These are phyloP conservation scores for Reticulitermes lucifugus DNA, from an alignment of 2,888 invertebrate species.

Conservation along the genomic window DNA sequence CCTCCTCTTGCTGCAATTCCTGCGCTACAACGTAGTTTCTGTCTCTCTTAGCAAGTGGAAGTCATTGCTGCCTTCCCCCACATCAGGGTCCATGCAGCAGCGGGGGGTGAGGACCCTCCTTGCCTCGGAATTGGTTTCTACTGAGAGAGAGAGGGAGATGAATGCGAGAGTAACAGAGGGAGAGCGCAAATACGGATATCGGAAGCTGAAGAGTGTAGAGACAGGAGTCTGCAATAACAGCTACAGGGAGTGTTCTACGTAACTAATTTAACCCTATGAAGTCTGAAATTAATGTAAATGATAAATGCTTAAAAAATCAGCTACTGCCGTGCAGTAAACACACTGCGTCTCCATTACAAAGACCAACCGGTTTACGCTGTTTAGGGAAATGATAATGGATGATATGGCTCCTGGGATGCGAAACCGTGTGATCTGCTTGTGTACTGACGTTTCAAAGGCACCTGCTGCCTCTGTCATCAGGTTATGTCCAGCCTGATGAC, in stretches of 20 bases:
- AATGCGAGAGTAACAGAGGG: constrained; percentile 22
- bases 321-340: too few relatives aligned
- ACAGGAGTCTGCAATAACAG: background rate
- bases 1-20: constrained; percentile 11
- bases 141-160: constrained; percentile 21
- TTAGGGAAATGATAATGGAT: too few relatives aligned
- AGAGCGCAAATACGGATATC: constrained; percentile 15
- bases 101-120: background rate
- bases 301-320: too few relatives aligned
- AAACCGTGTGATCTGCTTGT: too few relatives aligned
- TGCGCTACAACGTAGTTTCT: background rate
- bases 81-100: background rate
- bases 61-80: background rate
- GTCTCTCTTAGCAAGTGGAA: constrained; percentile 25
- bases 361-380: too few relatives aligned
- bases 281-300: too few relatives aligned
- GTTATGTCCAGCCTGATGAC: too few relatives aligned
- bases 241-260: background rate
- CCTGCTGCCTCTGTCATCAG: too few relatives aligned
- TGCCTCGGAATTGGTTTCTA: constrained; percentile 35
- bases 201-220: constrained; percentile 4
- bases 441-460: too few relatives aligned
- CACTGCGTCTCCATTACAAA: too few relatives aligned
- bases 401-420: too few relatives aligned
- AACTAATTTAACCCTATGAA: too few relatives aligned